Evolutionary conservation across 2,888 invertebrate species (phyloP).

Genomic region (Tryphoninae sp.): DNA sequence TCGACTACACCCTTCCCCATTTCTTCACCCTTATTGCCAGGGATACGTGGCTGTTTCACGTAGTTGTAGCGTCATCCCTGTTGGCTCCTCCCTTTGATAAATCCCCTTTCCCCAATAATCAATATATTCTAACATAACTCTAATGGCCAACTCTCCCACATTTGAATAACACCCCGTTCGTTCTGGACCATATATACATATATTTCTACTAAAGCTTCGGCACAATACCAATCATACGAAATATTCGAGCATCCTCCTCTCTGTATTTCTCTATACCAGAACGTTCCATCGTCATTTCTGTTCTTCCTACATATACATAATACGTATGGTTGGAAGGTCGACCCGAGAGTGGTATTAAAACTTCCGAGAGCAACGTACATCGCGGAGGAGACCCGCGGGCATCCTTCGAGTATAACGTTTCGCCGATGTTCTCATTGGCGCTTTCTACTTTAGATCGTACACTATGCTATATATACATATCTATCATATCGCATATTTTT

Average conservation of each 20-base stretch:
- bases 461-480: constrained; percentile 17
- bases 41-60: constrained; percentile 47
- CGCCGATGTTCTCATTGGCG: constrained; percentile 57
- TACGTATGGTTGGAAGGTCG: constrained; percentile 47
- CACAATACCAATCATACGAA: constrained; percentile 80
- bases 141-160: constrained; percentile 78
- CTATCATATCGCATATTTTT: constrained; percentile 29
- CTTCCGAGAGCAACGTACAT: constrained; percentile 73
- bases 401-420: constrained; percentile 68
- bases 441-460: constrained; percentile 39
- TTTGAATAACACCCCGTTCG: constrained; percentile 77
- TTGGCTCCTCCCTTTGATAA: constrained; percentile 78
- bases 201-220: constrained; percentile 65
- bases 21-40: constrained; percentile 38
- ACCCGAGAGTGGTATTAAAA: constrained; percentile 79
- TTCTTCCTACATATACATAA: constrained; percentile 63
- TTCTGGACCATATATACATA: constrained; percentile 55
- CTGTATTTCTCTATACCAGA: constrained; percentile 43
- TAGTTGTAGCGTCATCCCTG: constrained; percentile 73
- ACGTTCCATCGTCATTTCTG: constrained; percentile 59
- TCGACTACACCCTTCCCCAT: constrained; percentile 50
- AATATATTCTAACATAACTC: constrained; percentile 81
- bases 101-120: constrained; percentile 77
- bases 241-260: constrained; percentile 71
- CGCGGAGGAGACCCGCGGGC: constrained; percentile 69